Percentiles rank a stretch among this genome's conserved stretches.
Evolutionary conservation across 2,113 vertebrate species (phyloP).

Genomic region (Pygoscelis adeliae): DNA sequence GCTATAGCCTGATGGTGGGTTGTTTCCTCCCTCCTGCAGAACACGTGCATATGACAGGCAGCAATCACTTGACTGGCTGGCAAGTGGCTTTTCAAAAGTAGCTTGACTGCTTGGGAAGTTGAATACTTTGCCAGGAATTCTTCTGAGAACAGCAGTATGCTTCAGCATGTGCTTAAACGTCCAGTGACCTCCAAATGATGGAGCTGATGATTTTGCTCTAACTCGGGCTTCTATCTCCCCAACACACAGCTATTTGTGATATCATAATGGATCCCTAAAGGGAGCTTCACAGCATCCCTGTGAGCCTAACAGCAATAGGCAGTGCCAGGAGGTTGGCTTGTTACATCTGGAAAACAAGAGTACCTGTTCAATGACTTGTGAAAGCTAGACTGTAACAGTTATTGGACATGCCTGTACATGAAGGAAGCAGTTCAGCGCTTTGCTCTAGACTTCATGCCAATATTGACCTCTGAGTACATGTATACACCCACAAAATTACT

Average conservation of each 20-base stretch:
- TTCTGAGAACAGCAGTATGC: background rate
- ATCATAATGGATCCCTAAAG: background rate
- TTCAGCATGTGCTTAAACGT: background rate
- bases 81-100: background rate
- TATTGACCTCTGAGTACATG: background rate
- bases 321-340: background rate
- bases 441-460: background rate
- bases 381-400: background rate
- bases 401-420: background rate
- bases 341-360: background rate
- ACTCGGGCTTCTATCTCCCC: background rate
- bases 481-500: background rate
- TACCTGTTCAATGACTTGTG: background rate
- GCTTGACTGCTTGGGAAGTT: background rate
- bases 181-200: background rate
- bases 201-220: background rate
- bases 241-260: accelerated
- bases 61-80: background rate
- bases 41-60: accelerated
- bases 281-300: background rate
- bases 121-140: background rate
- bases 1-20: background rate
- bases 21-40: background rate
- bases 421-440: background rate
- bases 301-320: accelerated